A percentile compares a stretch with the other conserved stretches of the same genome.
Conservation (phyloP, 2,797 vertebrate genomes). For the Lagocephalus sceleratus region DNA sequence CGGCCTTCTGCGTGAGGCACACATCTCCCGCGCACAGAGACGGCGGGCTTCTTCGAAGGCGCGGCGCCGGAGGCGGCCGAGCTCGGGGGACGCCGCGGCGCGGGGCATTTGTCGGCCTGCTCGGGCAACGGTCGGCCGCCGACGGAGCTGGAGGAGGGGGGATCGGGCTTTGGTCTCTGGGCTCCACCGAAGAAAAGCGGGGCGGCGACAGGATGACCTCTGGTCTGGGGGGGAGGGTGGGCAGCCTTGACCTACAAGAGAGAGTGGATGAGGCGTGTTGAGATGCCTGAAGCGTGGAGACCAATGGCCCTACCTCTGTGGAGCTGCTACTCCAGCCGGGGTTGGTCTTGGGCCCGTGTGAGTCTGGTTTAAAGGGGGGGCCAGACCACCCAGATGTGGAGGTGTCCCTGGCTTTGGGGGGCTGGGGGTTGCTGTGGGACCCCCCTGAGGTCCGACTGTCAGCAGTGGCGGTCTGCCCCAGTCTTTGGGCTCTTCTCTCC, state of each 20-base stretch:
- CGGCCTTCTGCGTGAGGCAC: constrained; percentile 74
- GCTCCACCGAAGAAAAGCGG: constrained; percentile 9
- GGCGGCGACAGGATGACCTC: constrained; percentile 28
- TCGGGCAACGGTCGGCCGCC: constrained; percentile 60
- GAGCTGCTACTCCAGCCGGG: constrained; percentile 12
- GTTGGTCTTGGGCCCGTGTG: neutral
- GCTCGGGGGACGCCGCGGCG: constrained; percentile 30
- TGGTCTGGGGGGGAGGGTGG: constrained; percentile 36
- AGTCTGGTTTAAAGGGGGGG: constrained; percentile 23
- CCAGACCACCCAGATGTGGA: constrained; percentile 1
- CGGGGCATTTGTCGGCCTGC: constrained; percentile 41
- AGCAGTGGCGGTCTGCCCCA: constrained; percentile 62
- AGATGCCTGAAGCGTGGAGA: too few species aligned
- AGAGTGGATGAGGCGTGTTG: neutral
- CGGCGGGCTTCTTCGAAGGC: constrained; percentile 63
- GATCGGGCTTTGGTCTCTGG: constrained; percentile 29
- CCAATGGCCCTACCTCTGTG: too few species aligned
- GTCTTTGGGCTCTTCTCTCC: constrained; percentile 87
- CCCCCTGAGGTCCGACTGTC: constrained; percentile 15
- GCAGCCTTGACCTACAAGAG: constrained; percentile 49
- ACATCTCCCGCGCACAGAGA: constrained; percentile 79
- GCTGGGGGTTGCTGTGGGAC: constrained; percentile 8
- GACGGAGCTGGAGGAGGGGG: constrained; percentile 17
- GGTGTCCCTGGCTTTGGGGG: constrained; percentile 12
- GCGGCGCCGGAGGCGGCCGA: constrained; percentile 13